Conservation (phyloP, 2,888 invertebrate species). For the Spodoptera picta region DNA sequence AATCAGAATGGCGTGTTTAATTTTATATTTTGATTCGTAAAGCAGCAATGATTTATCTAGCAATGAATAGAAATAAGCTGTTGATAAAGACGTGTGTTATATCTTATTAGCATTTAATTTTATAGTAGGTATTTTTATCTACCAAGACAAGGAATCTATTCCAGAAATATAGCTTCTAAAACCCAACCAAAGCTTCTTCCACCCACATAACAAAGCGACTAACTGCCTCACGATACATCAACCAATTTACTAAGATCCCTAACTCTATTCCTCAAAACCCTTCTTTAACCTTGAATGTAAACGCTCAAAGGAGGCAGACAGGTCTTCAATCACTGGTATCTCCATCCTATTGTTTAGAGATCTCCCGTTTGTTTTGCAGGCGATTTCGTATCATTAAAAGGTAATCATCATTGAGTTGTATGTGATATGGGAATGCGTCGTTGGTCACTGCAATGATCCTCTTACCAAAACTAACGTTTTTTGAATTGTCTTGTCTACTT, state of each 20-base stretch:
- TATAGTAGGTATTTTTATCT: too few relatives aligned
- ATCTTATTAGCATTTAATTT: too few relatives aligned
- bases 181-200: conserved; percentile 3
- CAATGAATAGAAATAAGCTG: too few relatives aligned
- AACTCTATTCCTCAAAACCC: background rate
- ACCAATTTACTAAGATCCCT: conserved; percentile 27
- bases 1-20: too few relatives aligned
- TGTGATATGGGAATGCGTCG: conserved; percentile 60
- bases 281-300: background rate
- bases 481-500: conserved; percentile 41
- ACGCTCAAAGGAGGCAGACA: background rate
- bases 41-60: too few relatives aligned
- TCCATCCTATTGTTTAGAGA: conserved; percentile 58
- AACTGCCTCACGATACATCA: conserved; percentile 9
- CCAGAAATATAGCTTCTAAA: background rate
- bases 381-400: conserved; percentile 67
- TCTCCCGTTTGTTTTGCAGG: conserved; percentile 47
- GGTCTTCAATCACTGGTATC: conserved; percentile 37
- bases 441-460: conserved; percentile 50
- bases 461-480: conserved; percentile 45
- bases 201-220: conserved; percentile 11
- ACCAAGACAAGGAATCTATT: too few relatives aligned
- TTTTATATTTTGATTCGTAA: too few relatives aligned
- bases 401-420: conserved; percentile 62
- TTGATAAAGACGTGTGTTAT: too few relatives aligned